These are phyloP conservation scores for Cosmia trapezina DNA, from an alignment of 2,888 invertebrate species.

Conservation along the genomic window DNA sequence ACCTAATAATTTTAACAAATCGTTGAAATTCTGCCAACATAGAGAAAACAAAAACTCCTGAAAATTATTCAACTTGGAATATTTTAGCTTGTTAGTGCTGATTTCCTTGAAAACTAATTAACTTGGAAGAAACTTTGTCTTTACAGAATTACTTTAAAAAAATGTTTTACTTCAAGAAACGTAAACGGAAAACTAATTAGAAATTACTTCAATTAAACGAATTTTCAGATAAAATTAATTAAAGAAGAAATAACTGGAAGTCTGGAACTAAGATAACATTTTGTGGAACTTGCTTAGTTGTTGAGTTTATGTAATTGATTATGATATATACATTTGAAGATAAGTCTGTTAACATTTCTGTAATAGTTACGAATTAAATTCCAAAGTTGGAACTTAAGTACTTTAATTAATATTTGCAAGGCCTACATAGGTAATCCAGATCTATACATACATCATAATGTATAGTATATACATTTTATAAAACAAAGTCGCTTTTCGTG, in stretches of 20 bases:
- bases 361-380: conserved; percentile 6
- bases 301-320: conserved; percentile 26
- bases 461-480: no score
- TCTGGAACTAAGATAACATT: conserved; percentile 27
- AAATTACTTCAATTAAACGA: conserved; percentile 22
- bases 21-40: not conserved
- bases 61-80: not conserved
- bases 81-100: not conserved
- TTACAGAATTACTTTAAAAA: not conserved
- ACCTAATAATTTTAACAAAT: no score
- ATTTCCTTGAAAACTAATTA: not conserved
- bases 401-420: conserved; percentile 2
- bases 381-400: not conserved
- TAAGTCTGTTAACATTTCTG: not conserved
- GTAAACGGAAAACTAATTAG: conserved; percentile 30
- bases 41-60: not conserved
- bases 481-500: not conserved
- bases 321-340: conserved; percentile 13
- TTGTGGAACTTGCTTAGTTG: conserved; percentile 17
- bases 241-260: conserved; percentile 13
- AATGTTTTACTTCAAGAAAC: conserved; percentile 9
- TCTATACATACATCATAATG: no score
- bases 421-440: not conserved
- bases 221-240: conserved; percentile 27
- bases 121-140: not conserved